Percentiles rank a stretch among this genome's conserved stretches.
Conservation (phyloP, 1,140 invertebrate genomes). For the Drosophila pectinifera region DNA sequence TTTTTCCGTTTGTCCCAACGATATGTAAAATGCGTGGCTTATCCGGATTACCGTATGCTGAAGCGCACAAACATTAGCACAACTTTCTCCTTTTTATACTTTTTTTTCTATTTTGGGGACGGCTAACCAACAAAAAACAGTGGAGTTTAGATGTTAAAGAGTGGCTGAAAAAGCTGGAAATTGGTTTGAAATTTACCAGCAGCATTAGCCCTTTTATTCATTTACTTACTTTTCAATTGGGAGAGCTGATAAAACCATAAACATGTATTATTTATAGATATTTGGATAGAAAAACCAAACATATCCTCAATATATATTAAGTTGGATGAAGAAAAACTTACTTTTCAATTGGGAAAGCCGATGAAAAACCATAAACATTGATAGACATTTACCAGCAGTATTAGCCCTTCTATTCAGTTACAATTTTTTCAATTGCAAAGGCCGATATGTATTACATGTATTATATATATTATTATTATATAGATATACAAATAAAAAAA, state of each 20-base stretch:
- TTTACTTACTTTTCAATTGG: not conserved
- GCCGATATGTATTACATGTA: too few species aligned
- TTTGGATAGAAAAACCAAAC: not conserved
- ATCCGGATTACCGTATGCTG: constrained; percentile 58
- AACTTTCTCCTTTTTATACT: constrained; percentile 3
- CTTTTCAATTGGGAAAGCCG: too few species aligned
- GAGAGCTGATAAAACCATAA: too few species aligned
- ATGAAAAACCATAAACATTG: too few species aligned
- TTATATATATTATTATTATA: too few species aligned
- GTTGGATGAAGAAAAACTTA: too few species aligned
- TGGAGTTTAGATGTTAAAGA: constrained; percentile 2
- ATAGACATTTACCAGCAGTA: too few species aligned
- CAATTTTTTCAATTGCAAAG: too few species aligned
- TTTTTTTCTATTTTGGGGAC: constrained; percentile 7
- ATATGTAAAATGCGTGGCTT: constrained; percentile 67
- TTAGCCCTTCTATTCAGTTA: too few species aligned
- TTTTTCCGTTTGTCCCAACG: constrained; percentile 44
- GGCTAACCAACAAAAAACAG: constrained; percentile 4
- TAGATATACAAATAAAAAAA: too few species aligned
- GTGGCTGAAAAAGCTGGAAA: not conserved
- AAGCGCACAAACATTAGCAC: constrained; percentile 56
- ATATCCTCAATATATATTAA: too few species aligned
- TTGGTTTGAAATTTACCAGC: not conserved
- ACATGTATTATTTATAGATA: too few species aligned
- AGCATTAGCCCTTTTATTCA: not conserved